These are phyloP conservation scores for Channa striata DNA, from an alignment of 2,797 vertebrate genomes.

Conservation along the genomic window DNA sequence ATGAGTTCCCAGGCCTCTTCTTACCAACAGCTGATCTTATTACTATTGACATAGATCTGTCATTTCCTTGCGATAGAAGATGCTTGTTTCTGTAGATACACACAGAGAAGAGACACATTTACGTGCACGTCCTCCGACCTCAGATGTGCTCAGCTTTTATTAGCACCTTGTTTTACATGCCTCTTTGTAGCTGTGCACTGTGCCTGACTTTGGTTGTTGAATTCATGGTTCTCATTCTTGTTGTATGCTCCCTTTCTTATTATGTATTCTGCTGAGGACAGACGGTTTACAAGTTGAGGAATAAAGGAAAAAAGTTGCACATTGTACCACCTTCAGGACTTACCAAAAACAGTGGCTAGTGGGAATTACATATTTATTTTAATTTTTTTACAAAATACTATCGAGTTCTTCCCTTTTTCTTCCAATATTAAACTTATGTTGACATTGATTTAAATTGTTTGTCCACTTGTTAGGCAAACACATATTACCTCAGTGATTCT, in stretches of 20 bases:
- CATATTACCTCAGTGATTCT: too few species aligned
- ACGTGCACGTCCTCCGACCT: conserved; percentile 21
- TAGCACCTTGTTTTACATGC: conserved; percentile 41
- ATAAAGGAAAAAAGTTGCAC: neutral
- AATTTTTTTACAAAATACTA: neutral
- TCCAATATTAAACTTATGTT: neutral
- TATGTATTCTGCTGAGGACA: conserved; percentile 17
- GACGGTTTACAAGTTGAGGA: neutral
- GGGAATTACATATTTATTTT: neutral
- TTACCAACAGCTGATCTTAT: conserved; percentile 49
- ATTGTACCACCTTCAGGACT: neutral
- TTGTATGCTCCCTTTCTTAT: conserved; percentile 4
- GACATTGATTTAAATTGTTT: too few species aligned
- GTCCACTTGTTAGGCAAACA: too few species aligned
- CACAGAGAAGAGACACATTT: conserved; percentile 12
- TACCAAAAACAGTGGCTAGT: neutral
- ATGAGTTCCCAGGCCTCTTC: conserved; percentile 22
- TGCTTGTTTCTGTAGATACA: conserved; percentile 44
- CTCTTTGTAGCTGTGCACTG: conserved; percentile 14
- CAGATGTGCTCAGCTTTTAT: conserved; percentile 62
- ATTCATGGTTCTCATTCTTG: conserved; percentile 19
- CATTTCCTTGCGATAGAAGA: conserved; percentile 43
- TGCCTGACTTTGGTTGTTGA: conserved; percentile 1
- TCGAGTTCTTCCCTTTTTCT: neutral
- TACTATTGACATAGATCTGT: conserved; percentile 70